Evolutionary conservation across 2,113 vertebrate genomes (phyloP).

Genomic region (Leucoraja erinaceus): DNA sequence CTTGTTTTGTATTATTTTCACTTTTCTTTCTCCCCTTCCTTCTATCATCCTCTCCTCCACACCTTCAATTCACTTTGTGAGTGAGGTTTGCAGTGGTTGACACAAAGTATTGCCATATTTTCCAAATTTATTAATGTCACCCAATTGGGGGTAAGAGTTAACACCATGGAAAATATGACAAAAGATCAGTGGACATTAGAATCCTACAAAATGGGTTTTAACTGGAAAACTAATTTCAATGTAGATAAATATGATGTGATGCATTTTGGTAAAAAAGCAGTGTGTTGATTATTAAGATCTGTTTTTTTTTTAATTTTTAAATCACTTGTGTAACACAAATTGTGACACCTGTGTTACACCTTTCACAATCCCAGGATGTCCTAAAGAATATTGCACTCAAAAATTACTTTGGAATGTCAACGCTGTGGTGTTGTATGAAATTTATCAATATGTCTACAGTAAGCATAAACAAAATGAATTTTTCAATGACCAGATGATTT

Average conservation of each 20-base stretch:
- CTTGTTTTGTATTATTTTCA: not conserved
- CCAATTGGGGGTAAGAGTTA: not conserved
- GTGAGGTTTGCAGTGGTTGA: not conserved
- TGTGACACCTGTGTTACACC: too few relatives aligned
- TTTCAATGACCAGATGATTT: too few relatives aligned
- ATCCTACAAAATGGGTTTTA: not conserved
- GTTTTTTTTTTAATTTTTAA: too few relatives aligned
- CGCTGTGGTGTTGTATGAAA: too few relatives aligned
- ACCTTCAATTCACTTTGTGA: not conserved
- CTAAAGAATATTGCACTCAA: too few relatives aligned
- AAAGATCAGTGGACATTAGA: not conserved
- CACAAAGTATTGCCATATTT: not conserved
- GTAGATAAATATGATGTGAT: not conserved
- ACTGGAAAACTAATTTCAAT: not conserved
- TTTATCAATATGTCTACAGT: too few relatives aligned
- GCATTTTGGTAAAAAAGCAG: not conserved
- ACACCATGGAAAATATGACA: not conserved
- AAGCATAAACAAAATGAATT: too few relatives aligned
- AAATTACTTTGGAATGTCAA: too few relatives aligned
- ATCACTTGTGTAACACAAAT: too few relatives aligned
- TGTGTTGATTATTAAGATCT: too few relatives aligned
- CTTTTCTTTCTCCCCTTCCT: not conserved
- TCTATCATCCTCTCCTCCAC: not conserved
- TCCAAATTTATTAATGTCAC: not conserved
- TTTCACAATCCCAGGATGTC: too few relatives aligned